Conservation (phyloP, 2,113 vertebrate genomes). For the Siniperca chuatsi region DNA sequence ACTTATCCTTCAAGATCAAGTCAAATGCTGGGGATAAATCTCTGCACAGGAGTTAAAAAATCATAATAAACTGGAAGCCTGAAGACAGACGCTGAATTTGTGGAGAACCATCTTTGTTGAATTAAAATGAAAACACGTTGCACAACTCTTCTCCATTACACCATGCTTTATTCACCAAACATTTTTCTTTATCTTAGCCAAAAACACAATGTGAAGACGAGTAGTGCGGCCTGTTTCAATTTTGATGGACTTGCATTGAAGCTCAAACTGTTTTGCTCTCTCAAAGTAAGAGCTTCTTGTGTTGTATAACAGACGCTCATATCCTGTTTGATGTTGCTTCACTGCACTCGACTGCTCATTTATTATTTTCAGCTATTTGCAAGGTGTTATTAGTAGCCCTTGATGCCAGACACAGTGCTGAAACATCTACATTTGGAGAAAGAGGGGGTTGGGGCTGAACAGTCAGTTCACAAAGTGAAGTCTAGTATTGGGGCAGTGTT, state of each 20-base stretch:
- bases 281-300: slow-evolving; percentile 6
- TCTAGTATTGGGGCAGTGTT: slow-evolving; percentile 11
- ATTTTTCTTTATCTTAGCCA: neutral
- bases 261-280: slow-evolving; percentile 11
- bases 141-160: too few species aligned
- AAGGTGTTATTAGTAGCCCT: slow-evolving; percentile 37
- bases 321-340: slow-evolving; percentile 46
- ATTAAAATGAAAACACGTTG: too few species aligned
- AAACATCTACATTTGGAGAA: slow-evolving; percentile 23
- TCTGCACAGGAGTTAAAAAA: neutral
- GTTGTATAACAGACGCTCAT: slow-evolving; percentile 47
- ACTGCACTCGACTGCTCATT: slow-evolving; percentile 12
- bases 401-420: slow-evolving; percentile 1
- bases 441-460: neutral
- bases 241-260: neutral
- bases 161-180: neutral
- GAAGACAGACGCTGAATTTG: too few species aligned
- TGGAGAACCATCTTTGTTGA: too few species aligned
- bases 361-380: neutral
- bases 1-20: neutral
- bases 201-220: neutral
- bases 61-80: neutral
- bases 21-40: neutral
- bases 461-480: slow-evolving; percentile 10
- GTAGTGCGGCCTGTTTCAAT: neutral